phyloP scores from a whole-genome alignment of 1,140 invertebrate genomes.

The Lepidurus arcticus region DNA sequence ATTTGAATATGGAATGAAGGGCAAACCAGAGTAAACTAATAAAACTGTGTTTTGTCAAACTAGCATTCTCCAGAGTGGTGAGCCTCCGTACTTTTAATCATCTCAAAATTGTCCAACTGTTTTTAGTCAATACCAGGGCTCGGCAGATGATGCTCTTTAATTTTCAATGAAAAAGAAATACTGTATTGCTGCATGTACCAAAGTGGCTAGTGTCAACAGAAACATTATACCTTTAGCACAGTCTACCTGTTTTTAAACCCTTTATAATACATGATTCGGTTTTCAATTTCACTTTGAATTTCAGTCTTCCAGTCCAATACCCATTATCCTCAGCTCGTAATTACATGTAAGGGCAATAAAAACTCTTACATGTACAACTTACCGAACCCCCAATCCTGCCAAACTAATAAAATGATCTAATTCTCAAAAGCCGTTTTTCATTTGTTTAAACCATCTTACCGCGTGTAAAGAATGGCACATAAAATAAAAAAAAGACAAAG shows the following conservation, averaged over 20 bases:
- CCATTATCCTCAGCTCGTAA: constrained; percentile 7
- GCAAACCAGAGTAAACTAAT: too few species aligned
- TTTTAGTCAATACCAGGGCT: too few species aligned
- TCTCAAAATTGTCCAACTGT: too few species aligned
- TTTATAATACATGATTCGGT: background rate
- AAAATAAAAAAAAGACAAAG: background rate
- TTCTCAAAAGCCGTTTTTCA: background rate
- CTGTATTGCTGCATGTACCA: too few species aligned
- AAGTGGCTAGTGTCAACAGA: background rate
- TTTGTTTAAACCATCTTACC: too few species aligned
- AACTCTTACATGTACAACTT: background rate
- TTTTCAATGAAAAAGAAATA: too few species aligned
- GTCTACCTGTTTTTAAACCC: background rate
- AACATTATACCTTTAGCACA: background rate
- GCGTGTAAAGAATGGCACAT: too few species aligned
- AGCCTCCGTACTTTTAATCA: too few species aligned
- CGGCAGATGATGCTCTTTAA: too few species aligned
- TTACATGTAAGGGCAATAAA: background rate
- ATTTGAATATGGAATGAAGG: too few species aligned
- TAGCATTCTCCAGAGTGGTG: too few species aligned
- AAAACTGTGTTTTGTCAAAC: too few species aligned
- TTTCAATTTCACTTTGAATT: background rate
- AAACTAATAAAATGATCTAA: background rate
- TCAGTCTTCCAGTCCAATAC: background rate
- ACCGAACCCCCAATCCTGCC: background rate